These are phyloP conservation scores for Aethes cnicana DNA, from an alignment of 2,888 invertebrate species.

Conservation along the genomic window DNA sequence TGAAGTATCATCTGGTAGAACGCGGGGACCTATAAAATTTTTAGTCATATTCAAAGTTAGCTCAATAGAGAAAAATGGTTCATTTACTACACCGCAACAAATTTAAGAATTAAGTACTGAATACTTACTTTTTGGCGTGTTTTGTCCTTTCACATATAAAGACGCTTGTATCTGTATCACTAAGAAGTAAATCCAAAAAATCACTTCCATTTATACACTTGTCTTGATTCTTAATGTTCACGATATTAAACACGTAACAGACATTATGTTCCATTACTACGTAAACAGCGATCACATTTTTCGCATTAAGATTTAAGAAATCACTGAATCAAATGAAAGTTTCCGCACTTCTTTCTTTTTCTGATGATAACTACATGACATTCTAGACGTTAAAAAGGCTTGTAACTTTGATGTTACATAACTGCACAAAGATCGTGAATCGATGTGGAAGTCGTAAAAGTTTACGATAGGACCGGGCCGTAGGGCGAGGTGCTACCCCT, in stretches of 20 bases:
- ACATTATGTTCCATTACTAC: conserved; percentile 74
- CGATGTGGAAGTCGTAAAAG: conserved; percentile 42
- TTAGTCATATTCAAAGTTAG: conserved; percentile 16
- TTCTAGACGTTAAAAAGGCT: conserved; percentile 8
- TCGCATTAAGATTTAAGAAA: background rate
- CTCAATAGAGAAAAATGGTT: conserved; percentile 1
- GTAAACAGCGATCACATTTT: conserved; percentile 38
- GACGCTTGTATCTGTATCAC: conserved; percentile 55
- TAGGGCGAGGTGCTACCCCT: conserved; percentile 43
- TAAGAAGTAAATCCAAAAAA: conserved; percentile 62
- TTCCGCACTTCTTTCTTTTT: background rate
- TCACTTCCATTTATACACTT: conserved; percentile 76
- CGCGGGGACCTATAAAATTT: conserved; percentile 51
- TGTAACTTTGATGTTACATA: conserved; percentile 5
- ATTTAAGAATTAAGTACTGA: no score
- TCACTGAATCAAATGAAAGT: background rate
- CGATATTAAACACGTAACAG: conserved; percentile 46
- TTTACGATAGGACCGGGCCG: conserved; percentile 33
- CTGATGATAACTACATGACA: background rate
- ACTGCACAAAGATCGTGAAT: conserved; percentile 15
- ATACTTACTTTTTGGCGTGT: conserved; percentile 60
- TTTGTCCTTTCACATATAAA: conserved; percentile 53
- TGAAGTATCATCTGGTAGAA: conserved; percentile 36
- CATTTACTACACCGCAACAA: no score
- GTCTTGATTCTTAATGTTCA: conserved; percentile 51